These are phyloP conservation scores for Marcusenius ussheri DNA, from an alignment of 2,113 vertebrate genomes.

Conservation along the genomic window DNA sequence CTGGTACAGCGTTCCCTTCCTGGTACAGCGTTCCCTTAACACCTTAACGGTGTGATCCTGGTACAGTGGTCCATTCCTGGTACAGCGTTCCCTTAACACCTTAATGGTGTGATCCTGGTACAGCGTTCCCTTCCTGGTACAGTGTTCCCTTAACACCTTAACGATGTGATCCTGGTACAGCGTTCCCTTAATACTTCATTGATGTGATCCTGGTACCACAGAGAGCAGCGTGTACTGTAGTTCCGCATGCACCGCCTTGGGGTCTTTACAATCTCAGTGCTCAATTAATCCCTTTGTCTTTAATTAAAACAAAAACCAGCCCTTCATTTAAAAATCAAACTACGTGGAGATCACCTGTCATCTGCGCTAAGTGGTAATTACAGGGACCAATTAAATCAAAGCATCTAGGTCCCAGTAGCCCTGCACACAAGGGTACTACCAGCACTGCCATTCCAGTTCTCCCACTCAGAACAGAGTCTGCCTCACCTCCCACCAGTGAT, in stretches of 20 bases:
- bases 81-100: too few relatives aligned
- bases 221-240: background rate
- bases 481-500: background rate
- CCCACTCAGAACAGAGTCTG: background rate
- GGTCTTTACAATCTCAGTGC: background rate
- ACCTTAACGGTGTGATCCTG: too few relatives aligned
- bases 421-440: background rate
- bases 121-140: too few relatives aligned
- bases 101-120: too few relatives aligned
- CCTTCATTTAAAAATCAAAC: background rate
- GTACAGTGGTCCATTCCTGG: too few relatives aligned
- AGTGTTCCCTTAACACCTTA: background rate
- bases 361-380: conserved; percentile 43
- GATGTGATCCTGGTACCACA: background rate
- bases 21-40: too few relatives aligned
- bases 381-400: conserved; percentile 37
- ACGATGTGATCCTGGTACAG: background rate
- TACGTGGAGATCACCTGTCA: conserved; percentile 31
- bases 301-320: conserved; percentile 2
- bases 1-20: too few relatives aligned
- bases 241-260: background rate
- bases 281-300: background rate
- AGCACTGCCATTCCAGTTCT: background rate
- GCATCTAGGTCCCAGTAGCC: background rate
- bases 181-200: background rate